Percentiles rank a stretch among this genome's conserved stretches.
Conservation (phyloP, 2,113 vertebrate genomes). For the Rissa tridactyla region DNA sequence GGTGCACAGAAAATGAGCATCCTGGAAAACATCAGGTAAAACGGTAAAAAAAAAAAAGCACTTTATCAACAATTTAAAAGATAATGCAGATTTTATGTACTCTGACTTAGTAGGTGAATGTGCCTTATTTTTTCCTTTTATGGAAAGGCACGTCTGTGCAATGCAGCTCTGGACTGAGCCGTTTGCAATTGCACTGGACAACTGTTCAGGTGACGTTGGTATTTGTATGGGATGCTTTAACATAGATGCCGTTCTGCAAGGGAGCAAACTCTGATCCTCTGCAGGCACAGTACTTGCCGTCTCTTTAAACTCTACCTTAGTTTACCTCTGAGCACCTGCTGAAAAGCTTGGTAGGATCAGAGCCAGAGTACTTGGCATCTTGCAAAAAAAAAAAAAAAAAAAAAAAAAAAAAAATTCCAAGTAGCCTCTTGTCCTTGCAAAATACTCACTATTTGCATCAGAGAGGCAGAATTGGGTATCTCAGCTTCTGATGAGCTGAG, state of each 20-base stretch:
- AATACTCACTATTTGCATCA: background rate
- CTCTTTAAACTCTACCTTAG: background rate
- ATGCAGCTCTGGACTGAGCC: background rate
- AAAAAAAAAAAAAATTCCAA: background rate
- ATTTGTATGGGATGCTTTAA: background rate
- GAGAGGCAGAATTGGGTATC: background rate
- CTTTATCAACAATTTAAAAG: background rate
- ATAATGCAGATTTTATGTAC: background rate
- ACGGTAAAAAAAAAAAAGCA: background rate
- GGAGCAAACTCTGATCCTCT: background rate
- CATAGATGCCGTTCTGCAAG: background rate
- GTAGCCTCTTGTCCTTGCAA: background rate
- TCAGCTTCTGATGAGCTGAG: background rate
- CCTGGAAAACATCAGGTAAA: background rate
- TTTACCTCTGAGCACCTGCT: background rate
- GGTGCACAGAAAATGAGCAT: background rate
- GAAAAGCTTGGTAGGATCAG: background rate
- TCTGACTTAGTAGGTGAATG: background rate
- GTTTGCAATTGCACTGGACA: background rate
- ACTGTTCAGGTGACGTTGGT: background rate
- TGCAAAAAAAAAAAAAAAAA: background rate
- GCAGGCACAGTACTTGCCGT: background rate
- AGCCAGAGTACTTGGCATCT: background rate
- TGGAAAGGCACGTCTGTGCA: background rate
- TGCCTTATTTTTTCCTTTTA: background rate